phyloP scores from a whole-genome alignment of 2,113 vertebrate genomes.

The Stegastes partitus region DNA sequence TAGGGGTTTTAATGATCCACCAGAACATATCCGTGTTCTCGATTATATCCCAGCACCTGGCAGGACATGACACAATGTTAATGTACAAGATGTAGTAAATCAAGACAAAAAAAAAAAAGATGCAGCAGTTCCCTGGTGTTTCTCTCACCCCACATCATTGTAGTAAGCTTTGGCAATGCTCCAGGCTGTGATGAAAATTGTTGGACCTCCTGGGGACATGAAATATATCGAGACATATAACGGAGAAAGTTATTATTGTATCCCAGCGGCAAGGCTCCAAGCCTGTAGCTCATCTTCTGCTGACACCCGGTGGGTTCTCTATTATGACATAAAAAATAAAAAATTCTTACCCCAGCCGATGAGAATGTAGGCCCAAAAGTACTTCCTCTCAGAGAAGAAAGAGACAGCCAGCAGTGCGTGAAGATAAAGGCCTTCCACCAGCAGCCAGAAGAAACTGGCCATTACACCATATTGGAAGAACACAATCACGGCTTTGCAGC shows the following conservation, averaged over 20 bases:
- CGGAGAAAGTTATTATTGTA: slow-evolving; percentile 4
- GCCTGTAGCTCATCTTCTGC: not conserved
- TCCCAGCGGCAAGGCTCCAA: slow-evolving; percentile 1
- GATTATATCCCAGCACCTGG: slow-evolving; percentile 95
- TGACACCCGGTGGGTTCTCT: not conserved
- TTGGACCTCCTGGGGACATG: slow-evolving; percentile 87
- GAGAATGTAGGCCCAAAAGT: slow-evolving; percentile 98
- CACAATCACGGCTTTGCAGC: slow-evolving; percentile 93
- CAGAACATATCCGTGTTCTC: slow-evolving; percentile 87
- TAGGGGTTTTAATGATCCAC: slow-evolving; percentile 98
- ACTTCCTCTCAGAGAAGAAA: slow-evolving; percentile 97
- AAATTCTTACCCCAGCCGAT: slow-evolving; percentile 94
- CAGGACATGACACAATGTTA: slow-evolving; percentile 12
- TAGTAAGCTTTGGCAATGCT: slow-evolving; percentile 88
- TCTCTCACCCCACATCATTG: slow-evolving; percentile 89
- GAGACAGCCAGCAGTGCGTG: slow-evolving; percentile 93
- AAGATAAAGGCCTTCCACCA: slow-evolving; percentile 96
- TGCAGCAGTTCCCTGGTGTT: not conserved
- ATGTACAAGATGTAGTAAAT: slow-evolving; percentile 3
- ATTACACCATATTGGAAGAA: slow-evolving; percentile 98
- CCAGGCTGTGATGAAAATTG: slow-evolving; percentile 92
- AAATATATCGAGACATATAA: slow-evolving; percentile 26
- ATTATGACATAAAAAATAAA: not conserved
- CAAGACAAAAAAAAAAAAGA: not conserved
- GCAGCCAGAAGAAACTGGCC: slow-evolving; percentile 98